Evolutionary conservation across 2,797 vertebrate genomes (phyloP).

Genomic region (Melanotaenia parkinsoni): DNA sequence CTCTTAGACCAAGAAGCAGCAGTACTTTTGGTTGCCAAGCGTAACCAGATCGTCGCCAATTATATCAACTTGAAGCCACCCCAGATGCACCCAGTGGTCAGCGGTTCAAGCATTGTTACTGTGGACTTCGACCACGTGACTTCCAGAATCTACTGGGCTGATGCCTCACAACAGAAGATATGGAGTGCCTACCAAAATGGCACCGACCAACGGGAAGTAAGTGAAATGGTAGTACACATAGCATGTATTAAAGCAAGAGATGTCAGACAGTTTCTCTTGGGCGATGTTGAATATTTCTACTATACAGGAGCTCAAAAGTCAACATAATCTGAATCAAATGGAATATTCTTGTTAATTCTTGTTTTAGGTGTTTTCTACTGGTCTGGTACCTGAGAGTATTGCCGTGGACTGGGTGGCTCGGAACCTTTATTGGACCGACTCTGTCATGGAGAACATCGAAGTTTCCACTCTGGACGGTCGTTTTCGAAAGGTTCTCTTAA

Average conservation of each 20-base stretch:
- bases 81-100: conserved; percentile 80
- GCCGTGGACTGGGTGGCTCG: conserved; percentile 83
- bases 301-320: background rate
- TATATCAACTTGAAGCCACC: conserved; percentile 84
- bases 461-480: conserved; percentile 81
- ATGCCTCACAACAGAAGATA: conserved; percentile 88
- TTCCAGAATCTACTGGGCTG: conserved; percentile 92
- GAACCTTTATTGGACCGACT: conserved; percentile 84
- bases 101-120: conserved; percentile 86
- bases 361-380: conserved; percentile 77
- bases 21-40: conserved; percentile 88
- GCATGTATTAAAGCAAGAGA: background rate
- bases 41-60: conserved; percentile 87
- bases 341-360: background rate
- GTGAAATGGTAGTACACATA: conserved; percentile 23
- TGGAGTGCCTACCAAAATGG: conserved; percentile 90
- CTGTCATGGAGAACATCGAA: conserved; percentile 81
- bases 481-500: conserved; percentile 78
- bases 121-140: conserved; percentile 91
- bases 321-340: background rate
- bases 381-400: conserved; percentile 78
- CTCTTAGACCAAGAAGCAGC: conserved; percentile 81
- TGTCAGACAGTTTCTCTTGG: background rate
- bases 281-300: background rate
- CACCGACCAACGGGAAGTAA: conserved; percentile 87